Evolutionary conservation across 2,797 vertebrate genomes (phyloP), one percentile per base, ranked within the genome.

Genomic region (Hephaestus fuliginosus): DNA sequence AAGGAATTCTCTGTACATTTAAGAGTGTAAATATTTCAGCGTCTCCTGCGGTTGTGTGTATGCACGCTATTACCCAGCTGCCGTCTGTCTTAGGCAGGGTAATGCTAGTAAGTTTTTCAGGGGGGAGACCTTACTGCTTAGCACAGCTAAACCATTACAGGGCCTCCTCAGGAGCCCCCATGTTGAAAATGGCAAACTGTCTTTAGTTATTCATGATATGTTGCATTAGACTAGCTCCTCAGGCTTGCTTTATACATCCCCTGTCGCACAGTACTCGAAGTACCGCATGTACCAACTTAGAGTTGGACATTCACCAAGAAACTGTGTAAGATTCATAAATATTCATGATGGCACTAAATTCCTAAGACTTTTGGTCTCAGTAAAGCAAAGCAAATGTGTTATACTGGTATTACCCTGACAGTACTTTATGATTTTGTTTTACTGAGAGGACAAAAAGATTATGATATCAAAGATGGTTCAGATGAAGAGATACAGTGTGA

Each of bases 11-110:
- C 81, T 74, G 64, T 89, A 80, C 87, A 81, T 94, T 93, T 93
- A 89, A 79, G 70, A 73, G 78, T 92, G 84, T 94, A 92, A 93
- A 95, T 95, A 93, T 94, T 94, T 94, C 76, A 95, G 74, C 76
- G 83, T 68, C 75, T 90, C 88, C 86, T 41, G 83, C 83, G 82
- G 89, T 78, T 81, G 77, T 82, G 82, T 76, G 81, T 88, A 60
- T 78, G 87, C 66, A 20, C 81, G 84, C 88, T 91, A 76, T 89
- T 91, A 90, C 80, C 72, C 71, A 68, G 71, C 84, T 82, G 84
- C 87, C 76, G 80, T 86, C 70, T 83, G 74, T 80, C 72, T 81
- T 57, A 56, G 62, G 70, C 69, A 63, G 62, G 72, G n/a, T 77
- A 86, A 88, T 90, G 88, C 86, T 83, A 78, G 74, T 79, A 78